Conservation (phyloP, 2,113 vertebrate species). For the Ptyas mucosa region DNA sequence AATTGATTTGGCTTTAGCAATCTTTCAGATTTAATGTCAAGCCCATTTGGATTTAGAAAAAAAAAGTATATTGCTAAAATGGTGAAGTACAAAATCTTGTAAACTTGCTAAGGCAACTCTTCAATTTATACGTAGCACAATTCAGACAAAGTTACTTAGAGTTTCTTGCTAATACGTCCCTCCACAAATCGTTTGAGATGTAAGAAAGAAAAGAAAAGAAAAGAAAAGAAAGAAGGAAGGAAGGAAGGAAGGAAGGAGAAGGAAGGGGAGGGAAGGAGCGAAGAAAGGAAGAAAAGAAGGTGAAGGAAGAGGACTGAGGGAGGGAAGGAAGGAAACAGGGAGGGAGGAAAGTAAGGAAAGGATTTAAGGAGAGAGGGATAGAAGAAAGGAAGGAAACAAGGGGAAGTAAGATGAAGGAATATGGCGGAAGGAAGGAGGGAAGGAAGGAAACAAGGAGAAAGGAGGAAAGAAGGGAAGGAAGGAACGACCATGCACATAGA, state of each 20-base stretch:
- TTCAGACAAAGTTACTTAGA: neutral
- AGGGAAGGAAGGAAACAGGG: neutral
- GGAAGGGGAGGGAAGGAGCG: no score
- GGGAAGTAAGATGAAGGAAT: no score
- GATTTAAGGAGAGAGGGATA: neutral
- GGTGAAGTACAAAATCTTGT: neutral
- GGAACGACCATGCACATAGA: neutral
- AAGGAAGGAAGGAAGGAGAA: neutral
- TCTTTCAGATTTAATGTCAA: neutral
- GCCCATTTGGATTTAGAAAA: neutral
- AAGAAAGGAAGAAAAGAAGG: neutral
- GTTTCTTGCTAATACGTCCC: neutral
- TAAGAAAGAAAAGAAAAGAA: neutral
- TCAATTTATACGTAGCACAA: neutral
- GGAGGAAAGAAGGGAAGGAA: neutral
- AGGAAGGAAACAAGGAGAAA: neutral
- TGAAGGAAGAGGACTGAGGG: no score
- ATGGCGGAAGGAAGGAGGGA: neutral
- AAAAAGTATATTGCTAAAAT: neutral
- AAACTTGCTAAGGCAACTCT: neutral
- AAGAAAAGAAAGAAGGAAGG: neutral
- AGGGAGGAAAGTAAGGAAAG: accelerated
- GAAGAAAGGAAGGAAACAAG: neutral
- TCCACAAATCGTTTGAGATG: neutral
- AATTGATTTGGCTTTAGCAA: neutral